Evolutionary conservation across 1,140 invertebrate species (phyloP), one percentile per base, ranked within the genome.

Genomic region (Drosophila arawakana): DNA sequence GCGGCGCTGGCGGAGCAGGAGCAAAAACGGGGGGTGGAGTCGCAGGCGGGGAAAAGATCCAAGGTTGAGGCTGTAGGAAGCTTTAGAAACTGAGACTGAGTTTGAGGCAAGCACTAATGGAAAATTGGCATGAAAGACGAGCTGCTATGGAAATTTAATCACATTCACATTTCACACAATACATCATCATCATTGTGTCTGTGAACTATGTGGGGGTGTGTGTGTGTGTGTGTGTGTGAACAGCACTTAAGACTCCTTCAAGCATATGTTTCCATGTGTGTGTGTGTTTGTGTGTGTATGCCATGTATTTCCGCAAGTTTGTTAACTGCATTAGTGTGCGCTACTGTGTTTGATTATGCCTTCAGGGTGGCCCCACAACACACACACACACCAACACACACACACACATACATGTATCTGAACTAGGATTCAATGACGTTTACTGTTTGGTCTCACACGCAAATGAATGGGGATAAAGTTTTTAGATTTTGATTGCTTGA

Each of bases 71-170:
- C 4, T 30, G 15, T 15, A 15, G 25, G 25, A 30, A 30, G 25
- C 25, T 30, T 4, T 30, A 30, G 25, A 30, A 30, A 63, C 61
- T 69, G 74, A 66, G 46, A n/a, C 54, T 18, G 35, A 13, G 44
- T 18, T 37, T 21, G 67, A 37, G 41, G 72, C 72, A 69, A 54
- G 76, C 71, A 90, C 84, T 90, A 89, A 89, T 89, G 84, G 84
- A 89, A 89, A 89, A 89, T 89, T 89, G 84, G 81, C 85, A 89
- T 89, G 84, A 84, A 89, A 89, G 81, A 89, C 85, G 80, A 89
- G 85, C 81, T 88, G 61, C 84, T 89, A 89, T 89, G 84, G 84
- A 89, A 89, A 89, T 89, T 89, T 89, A 89, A 89, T 89, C 84
- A 89, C 84, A 89, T 84, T 89, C 84, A 78, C 84, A 88, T 80